Base-by-base conservation (phyloP, 30 jellyfish, hydroid and myxozoan genomes). In the Aurelia coerulea region DNA sequence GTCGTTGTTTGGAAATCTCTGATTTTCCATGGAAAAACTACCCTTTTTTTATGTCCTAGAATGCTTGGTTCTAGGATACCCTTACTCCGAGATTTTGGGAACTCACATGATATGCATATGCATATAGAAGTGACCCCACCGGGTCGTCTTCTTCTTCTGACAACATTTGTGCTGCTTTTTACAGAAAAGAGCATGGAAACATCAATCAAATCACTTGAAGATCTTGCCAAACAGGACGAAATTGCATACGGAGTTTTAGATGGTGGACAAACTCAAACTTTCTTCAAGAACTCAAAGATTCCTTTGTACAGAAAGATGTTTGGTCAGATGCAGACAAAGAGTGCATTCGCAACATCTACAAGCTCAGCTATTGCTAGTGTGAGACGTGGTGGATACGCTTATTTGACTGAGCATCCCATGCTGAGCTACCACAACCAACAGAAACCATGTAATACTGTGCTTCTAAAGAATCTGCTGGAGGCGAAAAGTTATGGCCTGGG, bases 401-500 rank as follows among this genome's bases (percentile, higher is more conserved):
- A 91, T 58, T 74, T 91, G 42, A 84, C 96, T 23, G 97, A 91
- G 73, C 96, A 91, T 68, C 97, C 97, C 15, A 75, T 91, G 68
- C 89, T 84, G 17, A 84, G 96, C 51, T 91, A 81, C 50, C 74
- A 73, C 60, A 85, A 91, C 53, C 94, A 82, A 53, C 89, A 81
- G 53, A n/a, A 64, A 52, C 97, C 97, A n/a, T 91, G 97, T 81
- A 73, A 84, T 74, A 91, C 97, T 16, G 90, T 73, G 56, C 54
- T 91, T 17, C 88, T 91, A 50, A 90, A 80, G 91, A 91, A 91
- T 79, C 65, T 91, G 34, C 89, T 91, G 37, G 97, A 91, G 34
- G 94, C 97, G 18, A 91, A 91, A 69, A 91, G 97, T 46, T 91
- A 91, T 79, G 97, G 97, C 54, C 83, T 91, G 16, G 97, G 95